These are phyloP conservation scores for Bombycilla garrulus DNA, from an alignment of 2,113 vertebrate species.

Conservation along the genomic window DNA sequence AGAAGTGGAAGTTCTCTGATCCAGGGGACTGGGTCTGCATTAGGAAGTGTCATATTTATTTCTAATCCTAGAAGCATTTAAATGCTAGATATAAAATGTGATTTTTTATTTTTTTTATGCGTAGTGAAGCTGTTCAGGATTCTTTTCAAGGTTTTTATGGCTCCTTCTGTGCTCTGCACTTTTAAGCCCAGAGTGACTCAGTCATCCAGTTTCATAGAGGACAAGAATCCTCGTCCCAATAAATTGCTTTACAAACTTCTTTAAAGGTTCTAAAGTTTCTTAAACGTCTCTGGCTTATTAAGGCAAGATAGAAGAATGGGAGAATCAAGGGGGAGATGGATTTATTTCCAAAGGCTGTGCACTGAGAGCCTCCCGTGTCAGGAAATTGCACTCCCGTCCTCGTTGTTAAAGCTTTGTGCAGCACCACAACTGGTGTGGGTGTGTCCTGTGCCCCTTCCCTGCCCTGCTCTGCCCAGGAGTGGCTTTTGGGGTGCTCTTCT, in stretches of 20 bases:
- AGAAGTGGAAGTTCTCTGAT: neutral
- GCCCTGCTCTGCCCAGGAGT: neutral
- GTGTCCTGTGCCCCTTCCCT: neutral
- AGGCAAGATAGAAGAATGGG: neutral
- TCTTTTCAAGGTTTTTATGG: conserved; percentile 20
- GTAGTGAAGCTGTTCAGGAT: neutral
- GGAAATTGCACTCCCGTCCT: neutral
- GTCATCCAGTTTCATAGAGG: neutral
- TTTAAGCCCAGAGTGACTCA: conserved; percentile 10
- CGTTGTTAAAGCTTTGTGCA: neutral
- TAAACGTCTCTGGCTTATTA: neutral
- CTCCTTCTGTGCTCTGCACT: neutral
- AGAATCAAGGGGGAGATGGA: neutral
- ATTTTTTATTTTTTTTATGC: neutral
- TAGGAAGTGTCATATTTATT: neutral
- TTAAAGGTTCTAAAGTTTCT: conserved; percentile 12
- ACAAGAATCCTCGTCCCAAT: neutral
- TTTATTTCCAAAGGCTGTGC: neutral
- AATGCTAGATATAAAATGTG: neutral
- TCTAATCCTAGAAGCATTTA: neutral
- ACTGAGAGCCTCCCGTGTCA: neutral
- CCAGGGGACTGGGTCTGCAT: neutral
- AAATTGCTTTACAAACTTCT: conserved; percentile 36
- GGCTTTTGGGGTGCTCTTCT: neutral
- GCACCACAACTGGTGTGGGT: neutral